phyloP scores from a whole-genome alignment of 2,888 invertebrate genomes.

The Lithophane ornitopus region DNA sequence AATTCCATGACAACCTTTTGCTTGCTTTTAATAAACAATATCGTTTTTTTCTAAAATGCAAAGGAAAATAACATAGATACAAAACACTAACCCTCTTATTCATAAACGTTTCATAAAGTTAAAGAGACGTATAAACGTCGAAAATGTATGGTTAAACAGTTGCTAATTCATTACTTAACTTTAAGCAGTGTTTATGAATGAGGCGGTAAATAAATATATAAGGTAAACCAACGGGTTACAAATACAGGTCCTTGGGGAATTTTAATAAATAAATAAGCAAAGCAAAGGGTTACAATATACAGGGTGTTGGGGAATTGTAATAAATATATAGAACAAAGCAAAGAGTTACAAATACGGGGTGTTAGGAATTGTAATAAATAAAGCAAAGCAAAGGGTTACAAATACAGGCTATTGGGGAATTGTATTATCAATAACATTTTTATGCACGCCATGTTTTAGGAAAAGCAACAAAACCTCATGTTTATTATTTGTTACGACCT shows the following conservation, averaged over 20 bases:
- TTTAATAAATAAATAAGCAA: too few species aligned
- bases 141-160: too few species aligned
- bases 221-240: too few species aligned
- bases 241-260: too few species aligned
- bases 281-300: background rate
- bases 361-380: background rate
- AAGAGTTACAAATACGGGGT: background rate
- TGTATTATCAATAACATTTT: background rate
- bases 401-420: background rate
- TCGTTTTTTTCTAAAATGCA: background rate
- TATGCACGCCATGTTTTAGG: background rate
- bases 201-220: too few species aligned
- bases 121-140: too few species aligned
- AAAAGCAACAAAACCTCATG: background rate
- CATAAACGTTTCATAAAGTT: too few species aligned
- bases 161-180: too few species aligned
- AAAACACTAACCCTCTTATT: too few species aligned
- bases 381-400: background rate
- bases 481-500: constrained; percentile 6
- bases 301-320: background rate
- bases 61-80: background rate
- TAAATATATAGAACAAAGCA: background rate
- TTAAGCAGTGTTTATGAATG: too few species aligned
- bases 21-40: background rate
- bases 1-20: background rate